phyloP scores from a whole-genome alignment of 2,113 vertebrate genomes.

The Dryoscopus gambensis region DNA sequence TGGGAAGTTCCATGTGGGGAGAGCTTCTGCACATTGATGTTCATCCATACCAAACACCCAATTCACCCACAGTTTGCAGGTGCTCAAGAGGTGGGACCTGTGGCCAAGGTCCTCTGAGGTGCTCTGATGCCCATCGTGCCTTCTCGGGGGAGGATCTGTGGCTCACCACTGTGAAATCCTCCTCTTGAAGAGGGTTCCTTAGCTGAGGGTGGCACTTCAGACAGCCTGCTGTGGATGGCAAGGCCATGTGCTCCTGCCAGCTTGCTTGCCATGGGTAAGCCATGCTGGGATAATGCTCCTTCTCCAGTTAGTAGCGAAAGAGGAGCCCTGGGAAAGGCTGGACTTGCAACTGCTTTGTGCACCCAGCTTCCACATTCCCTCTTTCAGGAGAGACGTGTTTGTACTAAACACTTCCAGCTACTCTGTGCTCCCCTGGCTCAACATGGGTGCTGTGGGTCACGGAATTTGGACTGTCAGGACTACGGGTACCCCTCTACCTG shows the following conservation, averaged over 20 bases:
- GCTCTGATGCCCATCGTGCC: not conserved
- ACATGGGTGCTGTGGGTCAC: not conserved
- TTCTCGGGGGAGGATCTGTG: not conserved
- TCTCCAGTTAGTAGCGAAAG: not conserved
- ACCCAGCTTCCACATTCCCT: not conserved
- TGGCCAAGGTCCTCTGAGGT: not conserved
- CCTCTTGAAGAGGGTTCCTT: not conserved
- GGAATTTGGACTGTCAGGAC: not conserved
- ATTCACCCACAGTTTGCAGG: not conserved
- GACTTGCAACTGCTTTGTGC: not conserved
- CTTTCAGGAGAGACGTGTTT: not conserved
- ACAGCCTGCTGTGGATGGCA: not conserved
- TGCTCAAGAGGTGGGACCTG: not conserved
- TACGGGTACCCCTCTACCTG: not conserved
- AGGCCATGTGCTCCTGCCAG: not conserved
- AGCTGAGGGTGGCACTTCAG: not conserved
- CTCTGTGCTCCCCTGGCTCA: not conserved
- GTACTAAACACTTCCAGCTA: not conserved
- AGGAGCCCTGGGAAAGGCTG: not conserved
- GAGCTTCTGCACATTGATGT: not conserved
- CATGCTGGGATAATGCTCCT: not conserved
- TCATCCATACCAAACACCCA: not conserved
- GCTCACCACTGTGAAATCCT: fast-evolving
- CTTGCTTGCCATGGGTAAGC: not conserved
- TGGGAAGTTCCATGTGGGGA: fast-evolving